phyloP scores from a whole-genome alignment of 2,797 vertebrate genomes.

The Macrochelys suwanniensis region DNA sequence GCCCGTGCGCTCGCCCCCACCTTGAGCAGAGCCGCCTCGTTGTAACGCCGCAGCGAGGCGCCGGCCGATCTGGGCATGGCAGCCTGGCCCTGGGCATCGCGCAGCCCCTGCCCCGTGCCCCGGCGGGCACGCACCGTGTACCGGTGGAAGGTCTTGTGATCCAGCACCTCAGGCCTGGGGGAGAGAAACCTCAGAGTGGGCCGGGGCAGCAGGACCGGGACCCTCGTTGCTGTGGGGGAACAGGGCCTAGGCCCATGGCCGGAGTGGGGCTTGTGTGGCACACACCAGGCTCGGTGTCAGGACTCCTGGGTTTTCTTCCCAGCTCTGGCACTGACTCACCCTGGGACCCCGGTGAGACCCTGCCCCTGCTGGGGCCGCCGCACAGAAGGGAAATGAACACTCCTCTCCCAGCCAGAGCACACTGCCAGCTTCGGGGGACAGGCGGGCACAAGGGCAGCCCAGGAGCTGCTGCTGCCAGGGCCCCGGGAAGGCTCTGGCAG shows the following conservation, averaged over 20 bases:
- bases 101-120: conserved; percentile 90
- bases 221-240: fast-evolving
- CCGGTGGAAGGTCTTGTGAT: conserved; percentile 97
- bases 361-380: neutral
- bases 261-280: too few relatives aligned
- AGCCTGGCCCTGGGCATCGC: conserved; percentile 88
- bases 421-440: neutral
- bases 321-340: neutral
- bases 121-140: conserved; percentile 95
- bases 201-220: neutral
- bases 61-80: conserved; percentile 90
- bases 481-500: fast-evolving
- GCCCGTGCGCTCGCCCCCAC: conserved; percentile 65
- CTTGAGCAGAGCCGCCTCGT: conserved; percentile 90
- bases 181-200: neutral
- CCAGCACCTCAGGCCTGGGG: conserved; percentile 87
- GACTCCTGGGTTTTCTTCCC: neutral
- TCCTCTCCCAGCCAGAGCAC: neutral
- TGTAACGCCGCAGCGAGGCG: conserved; percentile 91
- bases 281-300: too few relatives aligned
- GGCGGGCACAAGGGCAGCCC: neutral
- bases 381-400: neutral
- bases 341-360: neutral
- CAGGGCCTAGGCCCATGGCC: too few relatives aligned
- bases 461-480: neutral